Evolutionary conservation across 1,140 invertebrate species (phyloP).

Genomic region (Drosophila ficusphila): DNA sequence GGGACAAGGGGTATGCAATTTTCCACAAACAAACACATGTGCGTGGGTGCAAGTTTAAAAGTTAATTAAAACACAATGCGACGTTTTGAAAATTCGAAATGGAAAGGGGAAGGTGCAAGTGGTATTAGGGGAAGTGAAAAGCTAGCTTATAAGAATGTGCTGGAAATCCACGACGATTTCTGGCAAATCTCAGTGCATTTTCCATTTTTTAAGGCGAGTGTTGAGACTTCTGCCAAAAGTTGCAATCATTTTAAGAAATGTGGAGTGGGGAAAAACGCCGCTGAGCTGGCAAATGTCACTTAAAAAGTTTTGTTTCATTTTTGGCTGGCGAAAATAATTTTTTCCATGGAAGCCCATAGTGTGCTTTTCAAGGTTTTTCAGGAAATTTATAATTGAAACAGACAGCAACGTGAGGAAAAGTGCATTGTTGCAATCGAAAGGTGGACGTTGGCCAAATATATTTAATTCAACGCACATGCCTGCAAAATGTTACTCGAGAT

Average conservation of each 20-base stretch:
- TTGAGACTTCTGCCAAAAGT: conserved; percentile 10
- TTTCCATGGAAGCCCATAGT: background rate
- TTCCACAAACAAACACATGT: background rate
- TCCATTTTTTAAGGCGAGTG: background rate
- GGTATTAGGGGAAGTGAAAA: background rate
- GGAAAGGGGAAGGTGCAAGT: background rate
- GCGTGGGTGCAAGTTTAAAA: conserved; percentile 9
- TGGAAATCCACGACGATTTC: background rate
- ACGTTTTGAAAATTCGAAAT: background rate
- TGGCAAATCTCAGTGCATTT: conserved; percentile 2
- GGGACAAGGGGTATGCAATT: background rate
- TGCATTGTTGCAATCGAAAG: background rate
- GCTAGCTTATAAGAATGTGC: background rate
- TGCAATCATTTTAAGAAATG: background rate
- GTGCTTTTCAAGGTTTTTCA: background rate
- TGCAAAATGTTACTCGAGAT: background rate
- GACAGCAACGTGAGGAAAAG: background rate
- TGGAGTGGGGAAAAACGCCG: background rate
- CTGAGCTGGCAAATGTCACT: conserved; percentile 25
- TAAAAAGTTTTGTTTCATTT: conserved; percentile 17
- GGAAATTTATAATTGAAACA: conserved; percentile 18
- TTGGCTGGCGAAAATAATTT: background rate
- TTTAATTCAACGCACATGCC: conserved; percentile 2
- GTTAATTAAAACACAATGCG: conserved; percentile 63
- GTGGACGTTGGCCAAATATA: conserved; percentile 9